Percentiles rank a stretch among this genome's conserved stretches.
Conservation (phyloP, 2,113 vertebrate genomes). For the Mesitornis unicolor region DNA sequence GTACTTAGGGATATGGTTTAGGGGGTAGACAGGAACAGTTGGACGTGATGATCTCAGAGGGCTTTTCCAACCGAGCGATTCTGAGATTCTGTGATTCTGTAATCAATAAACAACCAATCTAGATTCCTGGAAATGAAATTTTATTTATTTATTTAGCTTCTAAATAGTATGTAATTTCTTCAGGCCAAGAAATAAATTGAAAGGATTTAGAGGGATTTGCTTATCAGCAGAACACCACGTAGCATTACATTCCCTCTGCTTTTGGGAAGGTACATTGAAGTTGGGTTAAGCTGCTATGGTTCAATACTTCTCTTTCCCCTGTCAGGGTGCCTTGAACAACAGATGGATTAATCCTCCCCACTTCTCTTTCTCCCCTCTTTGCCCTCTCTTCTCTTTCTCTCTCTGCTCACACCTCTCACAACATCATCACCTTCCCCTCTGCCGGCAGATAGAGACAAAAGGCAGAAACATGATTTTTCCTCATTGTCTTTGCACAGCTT, state of each 20-base stretch:
- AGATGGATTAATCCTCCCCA: constrained; percentile 70
- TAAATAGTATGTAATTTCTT: constrained; percentile 82
- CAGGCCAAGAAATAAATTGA: constrained; percentile 83
- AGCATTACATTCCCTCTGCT: constrained; percentile 77
- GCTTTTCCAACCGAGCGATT: too few species aligned
- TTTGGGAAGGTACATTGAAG: constrained; percentile 79
- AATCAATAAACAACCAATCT: constrained; percentile 62
- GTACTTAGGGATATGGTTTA: too few species aligned
- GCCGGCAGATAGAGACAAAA: constrained; percentile 58
- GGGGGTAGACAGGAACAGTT: too few species aligned
- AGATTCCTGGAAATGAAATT: constrained; percentile 63
- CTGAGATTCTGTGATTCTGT: too few species aligned
- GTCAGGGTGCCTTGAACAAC: constrained; percentile 74
- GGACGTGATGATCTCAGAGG: too few species aligned
- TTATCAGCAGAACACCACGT: constrained; percentile 81
- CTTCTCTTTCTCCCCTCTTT: constrained; percentile 21
- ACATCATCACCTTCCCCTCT: constrained; percentile 6
- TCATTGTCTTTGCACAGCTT: constrained; percentile 21
- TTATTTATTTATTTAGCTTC: constrained; percentile 48
- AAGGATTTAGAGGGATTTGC: constrained; percentile 86
- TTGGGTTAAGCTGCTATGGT: constrained; percentile 80
- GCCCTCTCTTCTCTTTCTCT: neutral
- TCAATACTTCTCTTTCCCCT: constrained; percentile 78
- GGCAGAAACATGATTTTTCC: neutral
- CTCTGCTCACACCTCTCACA: neutral